phyloP scores from a whole-genome alignment of 2,113 vertebrate species.

The Gnathonemus longibarbis region DNA sequence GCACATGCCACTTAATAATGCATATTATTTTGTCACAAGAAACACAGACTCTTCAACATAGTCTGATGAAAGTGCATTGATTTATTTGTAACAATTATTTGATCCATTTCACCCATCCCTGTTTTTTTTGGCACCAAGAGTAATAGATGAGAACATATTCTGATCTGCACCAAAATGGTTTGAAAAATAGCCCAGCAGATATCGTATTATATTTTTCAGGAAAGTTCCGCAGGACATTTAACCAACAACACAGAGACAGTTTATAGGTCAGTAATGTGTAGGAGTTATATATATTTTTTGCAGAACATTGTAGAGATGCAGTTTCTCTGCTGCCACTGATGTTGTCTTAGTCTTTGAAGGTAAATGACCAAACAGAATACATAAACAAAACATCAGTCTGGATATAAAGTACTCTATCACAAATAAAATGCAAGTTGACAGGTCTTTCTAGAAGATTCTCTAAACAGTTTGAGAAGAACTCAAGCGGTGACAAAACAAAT shows the following conservation, averaged over 20 bases:
- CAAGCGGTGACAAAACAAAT: background rate
- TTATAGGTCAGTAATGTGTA: background rate
- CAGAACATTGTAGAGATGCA: background rate
- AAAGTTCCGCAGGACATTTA: background rate
- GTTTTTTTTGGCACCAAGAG: background rate
- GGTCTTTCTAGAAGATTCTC: background rate
- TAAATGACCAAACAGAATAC: background rate
- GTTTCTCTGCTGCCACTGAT: background rate
- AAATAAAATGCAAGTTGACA: background rate
- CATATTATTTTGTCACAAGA: background rate
- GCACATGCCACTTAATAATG: background rate
- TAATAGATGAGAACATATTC: background rate
- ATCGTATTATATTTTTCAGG: background rate
- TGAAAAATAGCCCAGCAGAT: conserved; percentile 3
- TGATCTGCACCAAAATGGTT: background rate
- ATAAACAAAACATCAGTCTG: background rate
- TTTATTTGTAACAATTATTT: conserved; percentile 1
- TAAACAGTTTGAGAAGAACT: background rate
- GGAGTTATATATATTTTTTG: background rate
- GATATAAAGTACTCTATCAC: background rate
- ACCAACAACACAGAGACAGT: background rate
- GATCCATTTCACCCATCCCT: background rate
- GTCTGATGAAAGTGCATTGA: background rate
- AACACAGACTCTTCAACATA: background rate
- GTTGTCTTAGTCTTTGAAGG: background rate